Percentiles rank a stretch among this genome's conserved stretches.
Evolutionary conservation across 1,140 invertebrate genomes (phyloP).

Genomic region (Charaxes varanes): DNA sequence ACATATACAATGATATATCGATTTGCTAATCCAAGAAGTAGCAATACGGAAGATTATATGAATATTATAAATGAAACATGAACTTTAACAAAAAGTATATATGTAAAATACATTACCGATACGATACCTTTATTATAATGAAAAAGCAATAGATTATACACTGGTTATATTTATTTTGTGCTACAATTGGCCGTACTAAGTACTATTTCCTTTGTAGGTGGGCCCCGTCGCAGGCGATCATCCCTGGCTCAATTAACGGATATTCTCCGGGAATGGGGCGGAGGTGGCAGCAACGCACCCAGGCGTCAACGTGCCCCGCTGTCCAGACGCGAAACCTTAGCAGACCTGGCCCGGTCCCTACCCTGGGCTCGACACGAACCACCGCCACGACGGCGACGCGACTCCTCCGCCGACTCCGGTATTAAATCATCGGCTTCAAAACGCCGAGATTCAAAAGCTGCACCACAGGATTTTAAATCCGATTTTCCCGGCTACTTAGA

Average conservation of each 20-base stretch:
- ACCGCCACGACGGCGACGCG: constrained; percentile 79
- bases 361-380: constrained; percentile 81
- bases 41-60: no score
- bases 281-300: constrained; percentile 77
- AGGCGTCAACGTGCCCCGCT: constrained; percentile 80
- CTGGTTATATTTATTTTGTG: no score
- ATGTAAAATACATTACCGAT: no score
- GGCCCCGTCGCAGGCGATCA: constrained; percentile 83
- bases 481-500: constrained; percentile 84
- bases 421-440: constrained; percentile 83
- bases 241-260: constrained; percentile 91
- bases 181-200: no score
- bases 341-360: constrained; percentile 84
- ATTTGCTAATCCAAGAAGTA: no score
- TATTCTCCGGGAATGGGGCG: constrained; percentile 89
- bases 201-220: constrained; percentile 39
- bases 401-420: constrained; percentile 89
- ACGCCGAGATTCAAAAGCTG: constrained; percentile 79
- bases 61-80: no score
- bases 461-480: constrained; percentile 80
- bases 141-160: no score
- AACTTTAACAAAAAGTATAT: no score
- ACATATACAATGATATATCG: no score
- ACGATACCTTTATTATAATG: no score
- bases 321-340: constrained; percentile 87